Base-by-base conservation (phyloP, 2,113 vertebrate genomes). In the Caloenas nicobarica region DNA sequence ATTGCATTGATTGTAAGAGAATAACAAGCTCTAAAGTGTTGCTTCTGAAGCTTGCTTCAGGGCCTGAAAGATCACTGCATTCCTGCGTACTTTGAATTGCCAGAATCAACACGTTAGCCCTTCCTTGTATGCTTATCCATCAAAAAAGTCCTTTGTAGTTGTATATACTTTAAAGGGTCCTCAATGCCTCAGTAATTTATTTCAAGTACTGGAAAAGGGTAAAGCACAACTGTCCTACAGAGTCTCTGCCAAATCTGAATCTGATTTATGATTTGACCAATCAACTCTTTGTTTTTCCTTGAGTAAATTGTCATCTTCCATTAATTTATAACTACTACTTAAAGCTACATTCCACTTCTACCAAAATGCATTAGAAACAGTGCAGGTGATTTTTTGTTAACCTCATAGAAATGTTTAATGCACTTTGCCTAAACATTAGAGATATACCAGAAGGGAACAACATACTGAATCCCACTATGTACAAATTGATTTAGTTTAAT, bases 31-130 rank as follows among this genome's bases (percentile, higher is more conserved):
- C 66, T 82, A 25, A 73, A 79, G 51, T 60, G 60, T 68, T 91
- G 29, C 36, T 82, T 82, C 86, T 89, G 77, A 81, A 95, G 66
- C 34, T 91, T 89, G 76, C 76, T 85, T 88, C 54, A 36, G 29
- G 69, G 48, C 54, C 65, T 81, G 64, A 50, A 71, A 84, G 53
- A 62, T 42, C 69, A 91, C 85, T 28, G 5, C 34, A 69, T 62
- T 83, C 61, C 42, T 88, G 31, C 11, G 2, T 87, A 40, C 81
- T 96, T 48, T 78, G 62, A 87, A 66, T 97, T 93, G 54, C 85
- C 51, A 77, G 86, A 65, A 77, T 81, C 72, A 86, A 60, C 80
- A 57, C 88, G 0, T 87, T 89, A 71, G n/a, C 36, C 29, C 42
- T 92, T 36, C 33, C 44, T 72, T 36, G 34, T 40, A 56, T 13